Evolutionary conservation across 2,888 invertebrate genomes (phyloP), one percentile per base, ranked within the genome.

Genomic region (Osmoderma eremita): DNA sequence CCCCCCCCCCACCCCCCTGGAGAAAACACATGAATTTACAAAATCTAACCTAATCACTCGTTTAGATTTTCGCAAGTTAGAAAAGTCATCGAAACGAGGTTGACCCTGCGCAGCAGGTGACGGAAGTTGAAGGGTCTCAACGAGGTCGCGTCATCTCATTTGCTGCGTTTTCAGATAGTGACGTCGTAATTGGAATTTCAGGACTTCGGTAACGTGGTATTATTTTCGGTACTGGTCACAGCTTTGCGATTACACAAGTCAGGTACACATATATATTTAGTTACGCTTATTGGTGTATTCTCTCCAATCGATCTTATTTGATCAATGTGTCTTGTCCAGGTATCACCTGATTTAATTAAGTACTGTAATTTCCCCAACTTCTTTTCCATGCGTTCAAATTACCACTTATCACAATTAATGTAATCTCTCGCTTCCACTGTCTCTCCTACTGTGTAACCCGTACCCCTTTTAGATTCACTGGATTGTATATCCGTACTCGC

Each of bases 311-410:
- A 15, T 41, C 58, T 13, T 12, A 58, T 18, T 58, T 58, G 39
- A 4, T 58, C 58, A 17, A 58, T 15, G 39, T 58, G 39, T 36
- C 58, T 58, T 17, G 41, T 41, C 58, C 58, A 58, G 8, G n/a
- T 18, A 17, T 58, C 58, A 41, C 39, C 58, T 39, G 39, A 18
- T 39, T n/a, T 2, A 10, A 58, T 58, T 17, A 38, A 20, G 20
- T 58, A 58, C 41, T 58, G 58, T 41, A 58, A 18, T 58, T 36
- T 39, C 6, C 58, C 39, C 8, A 58, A n/a, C 18, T 36, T 58
- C 5, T 20, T 36, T 15, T 36, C 38, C 3, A 58, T 58, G 1
- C 10, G n/a, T 58, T 39, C 39, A 17, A 20, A 38, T 12, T 36
- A 12, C 58, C 58, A 58, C 15, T 58, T 58, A 13, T 38, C 1